A percentile compares a stretch with the other conserved stretches of the same genome.
Conservation (phyloP, 1,140 invertebrate species). For the Orchestia grillus region DNA sequence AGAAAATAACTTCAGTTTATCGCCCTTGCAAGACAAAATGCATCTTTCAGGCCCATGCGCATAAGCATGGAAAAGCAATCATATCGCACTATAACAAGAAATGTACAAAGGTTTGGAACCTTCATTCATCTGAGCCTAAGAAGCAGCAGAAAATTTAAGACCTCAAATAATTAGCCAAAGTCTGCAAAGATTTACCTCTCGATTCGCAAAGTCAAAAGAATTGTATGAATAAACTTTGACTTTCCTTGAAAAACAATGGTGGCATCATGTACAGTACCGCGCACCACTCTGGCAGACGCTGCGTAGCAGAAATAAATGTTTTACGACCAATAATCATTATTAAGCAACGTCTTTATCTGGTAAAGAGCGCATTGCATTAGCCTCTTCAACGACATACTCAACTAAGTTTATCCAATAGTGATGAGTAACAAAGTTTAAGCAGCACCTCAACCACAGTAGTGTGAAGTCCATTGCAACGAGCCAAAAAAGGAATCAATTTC, state of each 20-base stretch:
- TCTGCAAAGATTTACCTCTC: neutral
- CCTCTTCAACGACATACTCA: no score
- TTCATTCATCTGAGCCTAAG: neutral
- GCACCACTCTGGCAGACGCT: neutral
- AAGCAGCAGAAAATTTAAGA: neutral
- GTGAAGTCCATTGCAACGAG: neutral
- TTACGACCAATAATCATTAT: neutral
- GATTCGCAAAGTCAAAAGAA: neutral
- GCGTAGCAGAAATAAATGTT: neutral
- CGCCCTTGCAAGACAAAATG: neutral
- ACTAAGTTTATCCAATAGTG: no score
- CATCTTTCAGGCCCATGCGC: neutral
- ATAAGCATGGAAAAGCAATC: no score
- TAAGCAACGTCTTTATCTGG: neutral
- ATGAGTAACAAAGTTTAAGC: no score
- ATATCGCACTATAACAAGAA: no score
- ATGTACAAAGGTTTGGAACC: neutral
- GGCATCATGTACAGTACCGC: neutral
- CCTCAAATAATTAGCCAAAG: neutral
- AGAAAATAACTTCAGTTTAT: neutral
- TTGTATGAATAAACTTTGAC: neutral
- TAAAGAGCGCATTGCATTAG: no score
- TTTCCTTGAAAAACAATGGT: neutral
- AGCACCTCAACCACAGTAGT: neutral
- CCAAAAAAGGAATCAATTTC: neutral